Percentiles rank a stretch among this genome's conserved stretches.
phyloP scores from a whole-genome alignment of 2,888 invertebrate species.

The Plagiodera versicolora region DNA sequence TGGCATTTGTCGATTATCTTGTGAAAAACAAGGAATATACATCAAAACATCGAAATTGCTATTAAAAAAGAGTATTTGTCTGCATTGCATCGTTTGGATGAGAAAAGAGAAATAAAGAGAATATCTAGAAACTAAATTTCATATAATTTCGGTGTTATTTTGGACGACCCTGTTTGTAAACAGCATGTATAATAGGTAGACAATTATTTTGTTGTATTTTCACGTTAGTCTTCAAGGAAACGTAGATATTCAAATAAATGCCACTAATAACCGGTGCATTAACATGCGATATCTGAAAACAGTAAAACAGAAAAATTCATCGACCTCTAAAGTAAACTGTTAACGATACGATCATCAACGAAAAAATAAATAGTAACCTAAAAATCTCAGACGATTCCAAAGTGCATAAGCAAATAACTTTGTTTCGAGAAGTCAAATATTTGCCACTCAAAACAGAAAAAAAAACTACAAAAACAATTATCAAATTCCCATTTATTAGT shows the following conservation, averaged over 20 bases:
- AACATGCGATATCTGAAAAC: slow-evolving; percentile 20
- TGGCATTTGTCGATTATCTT: too few relatives aligned
- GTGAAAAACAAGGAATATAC: too few relatives aligned
- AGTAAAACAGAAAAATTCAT: slow-evolving; percentile 22
- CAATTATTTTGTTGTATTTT: too few relatives aligned
- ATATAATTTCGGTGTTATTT: too few relatives aligned
- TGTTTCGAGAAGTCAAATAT: slow-evolving; percentile 31
- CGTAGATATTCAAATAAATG: slow-evolving; percentile 14
- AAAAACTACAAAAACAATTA: slow-evolving; percentile 35
- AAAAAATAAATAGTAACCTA: slow-evolving; percentile 24
- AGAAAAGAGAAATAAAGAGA: too few relatives aligned
- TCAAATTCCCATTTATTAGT: slow-evolving; percentile 41
- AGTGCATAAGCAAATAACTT: slow-evolving; percentile 29
- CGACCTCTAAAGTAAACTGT: slow-evolving; percentile 29
- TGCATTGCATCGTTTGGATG: too few relatives aligned
- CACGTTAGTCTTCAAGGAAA: too few relatives aligned
- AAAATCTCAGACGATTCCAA: slow-evolving; percentile 25
- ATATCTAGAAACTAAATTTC: too few relatives aligned
- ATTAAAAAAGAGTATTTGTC: too few relatives aligned
- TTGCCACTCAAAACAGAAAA: slow-evolving; percentile 27
- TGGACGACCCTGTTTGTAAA: too few relatives aligned
- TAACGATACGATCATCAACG: slow-evolving; percentile 18
- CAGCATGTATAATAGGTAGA: too few relatives aligned
- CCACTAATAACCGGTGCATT: slow-evolving; percentile 9
- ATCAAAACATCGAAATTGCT: too few relatives aligned